phyloP scores from a whole-genome alignment of 1,140 invertebrate species.

The Diachasma alloeum region DNA sequence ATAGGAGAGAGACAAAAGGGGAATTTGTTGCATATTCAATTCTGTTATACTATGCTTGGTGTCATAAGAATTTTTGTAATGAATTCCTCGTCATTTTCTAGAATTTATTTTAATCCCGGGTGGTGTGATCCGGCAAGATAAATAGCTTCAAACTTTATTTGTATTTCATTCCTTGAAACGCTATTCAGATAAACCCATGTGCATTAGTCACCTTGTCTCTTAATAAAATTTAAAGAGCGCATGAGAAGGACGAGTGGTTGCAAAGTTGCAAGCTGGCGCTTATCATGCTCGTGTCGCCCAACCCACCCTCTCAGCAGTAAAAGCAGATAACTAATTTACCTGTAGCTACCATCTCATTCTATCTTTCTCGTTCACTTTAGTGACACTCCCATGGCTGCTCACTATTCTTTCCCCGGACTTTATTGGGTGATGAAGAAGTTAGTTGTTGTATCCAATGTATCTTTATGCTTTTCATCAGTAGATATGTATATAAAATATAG shows the following conservation, averaged over 20 bases:
- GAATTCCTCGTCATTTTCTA: too few species aligned
- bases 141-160: not conserved
- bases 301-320: not conserved
- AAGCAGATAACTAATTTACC: conserved; percentile 41
- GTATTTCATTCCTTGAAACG: not conserved
- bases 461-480: not conserved
- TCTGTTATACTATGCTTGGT: too few species aligned
- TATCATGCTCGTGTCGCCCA: conserved; percentile 43
- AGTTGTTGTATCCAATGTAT: not conserved
- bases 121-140: too few species aligned
- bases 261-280: conserved; percentile 36
- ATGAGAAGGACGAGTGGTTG: conserved; percentile 13
- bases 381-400: not conserved
- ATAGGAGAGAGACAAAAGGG: too few species aligned
- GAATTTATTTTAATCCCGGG: too few species aligned
- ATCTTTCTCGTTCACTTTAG: conserved; percentile 34
- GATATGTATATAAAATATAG: too few species aligned
- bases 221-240: conserved; percentile 49
- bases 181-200: not conserved
- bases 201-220: not conserved
- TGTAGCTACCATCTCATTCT: conserved; percentile 42
- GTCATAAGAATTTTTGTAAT: too few species aligned
- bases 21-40: too few species aligned
- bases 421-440: not conserved
- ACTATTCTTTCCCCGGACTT: not conserved